Evolutionary conservation across 2,888 invertebrate species (phyloP).

Genomic region (Deilephila elpenor): DNA sequence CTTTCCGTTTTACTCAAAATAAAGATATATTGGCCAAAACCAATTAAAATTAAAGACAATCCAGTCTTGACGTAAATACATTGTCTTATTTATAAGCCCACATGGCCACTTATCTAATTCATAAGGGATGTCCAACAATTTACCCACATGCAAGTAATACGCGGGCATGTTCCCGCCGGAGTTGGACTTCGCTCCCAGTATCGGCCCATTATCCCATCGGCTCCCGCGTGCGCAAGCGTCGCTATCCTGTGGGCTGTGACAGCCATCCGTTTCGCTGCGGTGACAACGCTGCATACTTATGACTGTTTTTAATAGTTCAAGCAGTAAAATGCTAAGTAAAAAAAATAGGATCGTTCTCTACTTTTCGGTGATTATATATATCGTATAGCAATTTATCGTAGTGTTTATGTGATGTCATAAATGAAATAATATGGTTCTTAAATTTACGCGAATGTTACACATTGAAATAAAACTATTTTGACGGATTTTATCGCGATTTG

Average conservation of each 20-base stretch:
- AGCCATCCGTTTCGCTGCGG: slow-evolving; percentile 51
- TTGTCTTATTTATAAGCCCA: slow-evolving; percentile 5
- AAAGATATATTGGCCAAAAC: neutral
- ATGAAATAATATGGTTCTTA: too few species aligned
- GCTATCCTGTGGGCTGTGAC: slow-evolving; percentile 61
- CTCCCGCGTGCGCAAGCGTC: slow-evolving; percentile 55
- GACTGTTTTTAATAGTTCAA: neutral
- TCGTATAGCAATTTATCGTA: too few species aligned
- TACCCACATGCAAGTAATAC: slow-evolving; percentile 18
- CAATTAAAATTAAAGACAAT: slow-evolving; percentile 5
- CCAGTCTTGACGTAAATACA: neutral
- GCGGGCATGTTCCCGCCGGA: slow-evolving; percentile 11
- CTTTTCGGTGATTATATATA: too few species aligned
- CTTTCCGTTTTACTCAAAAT: too few species aligned
- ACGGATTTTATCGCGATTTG: too few species aligned
- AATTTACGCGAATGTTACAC: too few species aligned
- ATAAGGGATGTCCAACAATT: slow-evolving; percentile 18
- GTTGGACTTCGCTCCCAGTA: slow-evolving; percentile 64
- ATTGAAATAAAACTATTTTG: too few species aligned
- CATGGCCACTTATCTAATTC: slow-evolving; percentile 23
- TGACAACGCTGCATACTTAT: slow-evolving; percentile 31
- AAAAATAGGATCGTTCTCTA: too few species aligned
- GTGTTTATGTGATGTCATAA: too few species aligned
- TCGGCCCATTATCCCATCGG: slow-evolving; percentile 64
- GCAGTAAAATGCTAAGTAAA: neutral